Percentiles rank a stretch among this genome's conserved stretches.
phyloP scores from a whole-genome alignment of 2,888 invertebrate genomes.

The Brenthis daphne region DNA sequence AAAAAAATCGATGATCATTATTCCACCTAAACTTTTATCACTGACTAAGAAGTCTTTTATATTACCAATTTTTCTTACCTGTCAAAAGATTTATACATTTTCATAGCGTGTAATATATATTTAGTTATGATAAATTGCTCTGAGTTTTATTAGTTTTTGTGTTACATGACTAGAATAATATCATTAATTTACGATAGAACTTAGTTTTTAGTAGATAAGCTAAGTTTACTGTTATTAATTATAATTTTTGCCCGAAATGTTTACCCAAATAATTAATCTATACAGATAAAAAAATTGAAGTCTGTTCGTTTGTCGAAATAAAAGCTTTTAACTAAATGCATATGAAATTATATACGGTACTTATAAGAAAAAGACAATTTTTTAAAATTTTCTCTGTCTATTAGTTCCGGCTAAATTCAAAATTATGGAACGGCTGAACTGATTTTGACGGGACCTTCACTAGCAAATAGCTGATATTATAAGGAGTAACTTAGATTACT shows the following conservation, averaged over 20 bases:
- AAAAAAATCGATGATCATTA: slow-evolving; percentile 71
- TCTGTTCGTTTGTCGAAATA: no score
- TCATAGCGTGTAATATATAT: slow-evolving; percentile 28
- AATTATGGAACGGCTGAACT: no score
- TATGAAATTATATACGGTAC: no score
- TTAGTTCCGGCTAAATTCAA: no score
- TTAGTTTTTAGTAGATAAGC: background rate
- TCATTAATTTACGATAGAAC: slow-evolving; percentile 10
- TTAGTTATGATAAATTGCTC: slow-evolving; percentile 19
- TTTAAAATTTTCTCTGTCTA: no score
- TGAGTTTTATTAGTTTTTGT: slow-evolving; percentile 20
- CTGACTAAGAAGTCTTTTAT: slow-evolving; percentile 38
- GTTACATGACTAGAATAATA: slow-evolving; percentile 9
- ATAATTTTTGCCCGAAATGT: background rate
- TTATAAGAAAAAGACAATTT: no score
- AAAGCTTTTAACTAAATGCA: no score
- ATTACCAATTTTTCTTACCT: slow-evolving; percentile 39
- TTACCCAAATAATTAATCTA: no score
- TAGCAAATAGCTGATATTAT: no score
- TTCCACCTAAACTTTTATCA: slow-evolving; percentile 49
- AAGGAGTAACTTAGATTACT: no score
- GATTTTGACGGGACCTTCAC: no score
- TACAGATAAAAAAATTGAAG: no score
- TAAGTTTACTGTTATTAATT: background rate
- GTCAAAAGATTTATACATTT: slow-evolving; percentile 37